Conservation (phyloP, 2,113 vertebrate genomes). For the Machaerirhynchus nigripectus region DNA sequence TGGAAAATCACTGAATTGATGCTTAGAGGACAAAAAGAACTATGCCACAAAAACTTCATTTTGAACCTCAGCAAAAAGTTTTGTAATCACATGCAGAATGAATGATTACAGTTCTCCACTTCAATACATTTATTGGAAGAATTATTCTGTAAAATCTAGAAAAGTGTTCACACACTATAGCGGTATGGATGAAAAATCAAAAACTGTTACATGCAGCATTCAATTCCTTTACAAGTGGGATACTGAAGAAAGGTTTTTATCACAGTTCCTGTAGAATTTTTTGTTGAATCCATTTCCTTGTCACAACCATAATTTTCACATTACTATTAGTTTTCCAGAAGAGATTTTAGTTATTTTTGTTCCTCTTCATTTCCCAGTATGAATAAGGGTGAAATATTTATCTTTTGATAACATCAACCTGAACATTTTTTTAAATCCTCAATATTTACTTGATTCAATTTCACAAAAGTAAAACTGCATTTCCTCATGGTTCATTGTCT, state of each 20-base stretch:
- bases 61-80: not conserved
- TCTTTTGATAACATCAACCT: not conserved
- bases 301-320: not conserved
- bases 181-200: not conserved
- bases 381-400: not conserved
- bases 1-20: not conserved
- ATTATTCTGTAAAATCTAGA: not conserved
- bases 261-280: not conserved
- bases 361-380: not conserved
- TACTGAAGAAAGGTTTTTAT: not conserved
- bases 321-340: not conserved
- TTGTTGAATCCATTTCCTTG: not conserved
- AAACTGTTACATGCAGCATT: accelerated
- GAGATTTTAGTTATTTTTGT: not conserved
- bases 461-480: not conserved
- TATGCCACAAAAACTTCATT: not conserved
- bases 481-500: not conserved
- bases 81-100: not conserved
- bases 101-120: not conserved
- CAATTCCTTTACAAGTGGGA: not conserved
- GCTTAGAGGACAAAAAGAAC: not conserved
- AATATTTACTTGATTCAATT: not conserved
- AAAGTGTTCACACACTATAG: not conserved
- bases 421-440: not conserved
- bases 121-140: not conserved